Conservation (phyloP, 2,797 vertebrate genomes). For the Aotus griseimembra region DNA sequence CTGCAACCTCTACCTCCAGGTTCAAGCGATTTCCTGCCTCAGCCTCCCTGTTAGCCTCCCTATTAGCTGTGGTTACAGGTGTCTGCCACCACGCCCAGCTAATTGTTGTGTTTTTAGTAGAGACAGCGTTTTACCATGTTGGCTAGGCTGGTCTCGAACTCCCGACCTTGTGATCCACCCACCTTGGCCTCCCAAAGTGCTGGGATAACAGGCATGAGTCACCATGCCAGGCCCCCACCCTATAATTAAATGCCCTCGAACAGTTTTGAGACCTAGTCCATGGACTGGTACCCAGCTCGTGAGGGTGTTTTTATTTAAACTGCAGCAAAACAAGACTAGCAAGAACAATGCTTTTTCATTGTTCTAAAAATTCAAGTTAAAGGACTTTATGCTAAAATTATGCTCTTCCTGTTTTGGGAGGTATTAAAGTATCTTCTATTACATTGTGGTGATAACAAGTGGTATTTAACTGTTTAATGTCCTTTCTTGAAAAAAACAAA, state of each 20-base stretch:
- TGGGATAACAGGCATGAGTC: too few relatives aligned
- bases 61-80: too few relatives aligned
- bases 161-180: too few relatives aligned
- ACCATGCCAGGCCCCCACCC: too few relatives aligned
- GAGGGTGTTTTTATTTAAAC: background rate
- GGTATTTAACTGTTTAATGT: background rate
- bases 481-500: background rate
- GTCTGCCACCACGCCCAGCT: too few relatives aligned
- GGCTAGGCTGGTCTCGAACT: too few relatives aligned
- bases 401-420: background rate
- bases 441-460: background rate
- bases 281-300: background rate
- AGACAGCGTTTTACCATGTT: too few relatives aligned
- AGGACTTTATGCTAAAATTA: background rate
- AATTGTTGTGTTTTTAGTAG: too few relatives aligned
- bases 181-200: too few relatives aligned
- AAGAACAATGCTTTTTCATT: background rate
- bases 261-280: background rate
- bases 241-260: background rate
- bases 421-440: background rate
- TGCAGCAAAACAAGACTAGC: background rate
- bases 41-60: too few relatives aligned
- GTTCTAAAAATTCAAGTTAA: background rate
- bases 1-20: too few relatives aligned
- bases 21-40: too few relatives aligned